These are phyloP conservation scores for Lydus trimaculatus DNA, from an alignment of 2,888 invertebrate species.

Conservation along the genomic window DNA sequence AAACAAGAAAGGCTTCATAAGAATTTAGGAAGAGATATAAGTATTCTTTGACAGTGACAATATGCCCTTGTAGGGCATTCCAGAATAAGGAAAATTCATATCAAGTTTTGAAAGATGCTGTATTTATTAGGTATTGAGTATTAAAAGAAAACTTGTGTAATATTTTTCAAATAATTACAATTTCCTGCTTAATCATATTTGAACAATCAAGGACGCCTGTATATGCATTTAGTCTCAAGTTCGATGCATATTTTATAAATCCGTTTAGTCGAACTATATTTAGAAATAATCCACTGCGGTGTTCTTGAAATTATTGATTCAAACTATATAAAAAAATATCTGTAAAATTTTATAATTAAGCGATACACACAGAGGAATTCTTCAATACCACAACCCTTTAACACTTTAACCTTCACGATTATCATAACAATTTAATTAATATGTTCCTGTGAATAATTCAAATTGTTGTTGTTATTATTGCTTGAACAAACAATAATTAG, in stretches of 20 bases:
- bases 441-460: too few species aligned
- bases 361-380: not conserved
- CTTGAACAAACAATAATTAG: too few species aligned
- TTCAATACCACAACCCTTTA: not conserved
- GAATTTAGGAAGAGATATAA: too few species aligned
- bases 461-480: too few species aligned
- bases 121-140: not conserved
- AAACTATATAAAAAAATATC: conserved; percentile 12
- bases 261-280: conserved; percentile 19
- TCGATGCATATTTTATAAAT: not conserved
- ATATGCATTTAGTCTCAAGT: not conserved
- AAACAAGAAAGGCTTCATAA: too few species aligned
- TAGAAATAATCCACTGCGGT: conserved; percentile 25
- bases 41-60: too few species aligned
- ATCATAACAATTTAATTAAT: too few species aligned
- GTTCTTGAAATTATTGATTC: conserved; percentile 29
- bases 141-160: not conserved
- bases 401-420: not conserved
- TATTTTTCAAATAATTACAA: not conserved
- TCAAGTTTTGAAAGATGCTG: too few species aligned
- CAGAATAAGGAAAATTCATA: too few species aligned
- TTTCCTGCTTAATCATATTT: not conserved
- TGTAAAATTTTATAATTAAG: not conserved
- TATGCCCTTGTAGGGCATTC: too few species aligned
- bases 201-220: not conserved